These are phyloP conservation scores for Lepidochrysops patricia DNA, from an alignment of 2,888 invertebrate species.

Conservation along the genomic window DNA sequence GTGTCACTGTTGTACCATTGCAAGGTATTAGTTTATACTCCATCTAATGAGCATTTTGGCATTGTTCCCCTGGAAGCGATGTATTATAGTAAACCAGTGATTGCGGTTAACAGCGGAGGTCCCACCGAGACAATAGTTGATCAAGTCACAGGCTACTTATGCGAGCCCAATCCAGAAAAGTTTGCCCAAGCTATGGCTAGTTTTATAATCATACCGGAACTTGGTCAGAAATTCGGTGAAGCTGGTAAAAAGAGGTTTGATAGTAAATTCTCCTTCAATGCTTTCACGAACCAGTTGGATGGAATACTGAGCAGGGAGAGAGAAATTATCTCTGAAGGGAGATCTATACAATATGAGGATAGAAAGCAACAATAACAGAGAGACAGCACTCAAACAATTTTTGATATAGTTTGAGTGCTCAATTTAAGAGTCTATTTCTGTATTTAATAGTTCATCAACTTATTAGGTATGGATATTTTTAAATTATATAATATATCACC, in stretches of 20 bases:
- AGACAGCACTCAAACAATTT: conserved; percentile 57
- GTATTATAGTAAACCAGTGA: conserved; percentile 93
- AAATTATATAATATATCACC: too few species aligned
- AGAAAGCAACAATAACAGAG: conserved; percentile 60
- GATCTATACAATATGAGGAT: conserved; percentile 55
- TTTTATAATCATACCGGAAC: conserved; percentile 76
- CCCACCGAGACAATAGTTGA: conserved; percentile 93
- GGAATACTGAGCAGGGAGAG: conserved; percentile 61
- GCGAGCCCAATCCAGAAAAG: conserved; percentile 78
- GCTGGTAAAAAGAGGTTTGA: conserved; percentile 84
- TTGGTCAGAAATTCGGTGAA: conserved; percentile 80
- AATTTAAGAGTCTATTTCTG: not conserved
- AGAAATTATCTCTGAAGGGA: conserved; percentile 55
- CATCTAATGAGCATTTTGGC: conserved; percentile 97
- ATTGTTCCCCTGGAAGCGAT: conserved; percentile 99
- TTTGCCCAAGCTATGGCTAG: conserved; percentile 86
- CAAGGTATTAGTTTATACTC: conserved; percentile 93
- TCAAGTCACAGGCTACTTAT: conserved; percentile 86
- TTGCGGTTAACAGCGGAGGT: conserved; percentile 96
- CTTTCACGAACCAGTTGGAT: conserved; percentile 82
- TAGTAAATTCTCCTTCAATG: conserved; percentile 87
- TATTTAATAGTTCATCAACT: too few species aligned
- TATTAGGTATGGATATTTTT: too few species aligned
- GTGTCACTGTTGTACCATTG: conserved; percentile 84
- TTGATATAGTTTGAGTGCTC: conserved; percentile 66